phyloP scores from a whole-genome alignment of 2,888 invertebrate species.

The Beris morrisii region DNA sequence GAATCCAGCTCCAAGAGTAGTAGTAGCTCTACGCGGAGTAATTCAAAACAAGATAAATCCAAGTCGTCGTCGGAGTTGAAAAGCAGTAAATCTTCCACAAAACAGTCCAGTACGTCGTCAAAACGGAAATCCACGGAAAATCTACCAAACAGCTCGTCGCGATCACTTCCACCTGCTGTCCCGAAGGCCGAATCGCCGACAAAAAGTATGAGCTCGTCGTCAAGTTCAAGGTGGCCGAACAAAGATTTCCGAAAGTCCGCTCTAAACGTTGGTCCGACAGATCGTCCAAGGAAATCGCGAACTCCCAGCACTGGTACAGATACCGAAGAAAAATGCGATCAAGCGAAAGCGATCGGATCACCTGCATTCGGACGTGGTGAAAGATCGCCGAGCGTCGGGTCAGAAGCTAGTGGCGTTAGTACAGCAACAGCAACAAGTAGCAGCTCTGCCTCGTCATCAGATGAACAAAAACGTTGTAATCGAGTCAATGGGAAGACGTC shows the following conservation, averaged over 20 bases:
- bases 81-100: slow-evolving; percentile 44
- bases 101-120: slow-evolving; percentile 36
- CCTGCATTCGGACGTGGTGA: slow-evolving; percentile 43
- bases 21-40: slow-evolving; percentile 31
- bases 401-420: slow-evolving; percentile 59
- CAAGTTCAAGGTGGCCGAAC: slow-evolving; percentile 60
- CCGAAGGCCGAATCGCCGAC: slow-evolving; percentile 54
- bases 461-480: slow-evolving; percentile 52
- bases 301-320: slow-evolving; percentile 55
- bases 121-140: slow-evolving; percentile 47
- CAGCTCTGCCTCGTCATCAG: slow-evolving; percentile 52
- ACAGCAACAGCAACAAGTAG: slow-evolving; percentile 43
- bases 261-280: slow-evolving; percentile 64
- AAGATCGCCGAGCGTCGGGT: slow-evolving; percentile 57
- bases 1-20: slow-evolving; percentile 36
- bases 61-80: slow-evolving; percentile 30
- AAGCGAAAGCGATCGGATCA: slow-evolving; percentile 18
- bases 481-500: slow-evolving; percentile 50
- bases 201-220: slow-evolving; percentile 49
- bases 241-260: slow-evolving; percentile 76
- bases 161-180: slow-evolving; percentile 44
- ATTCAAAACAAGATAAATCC: slow-evolving; percentile 17
- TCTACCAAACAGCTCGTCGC: slow-evolving; percentile 30
- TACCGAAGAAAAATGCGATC: slow-evolving; percentile 46
- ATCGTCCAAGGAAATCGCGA: slow-evolving; percentile 53